phyloP scores from a whole-genome alignment of 2,797 vertebrate species.

The Crocodylus rhombifer region DNA sequence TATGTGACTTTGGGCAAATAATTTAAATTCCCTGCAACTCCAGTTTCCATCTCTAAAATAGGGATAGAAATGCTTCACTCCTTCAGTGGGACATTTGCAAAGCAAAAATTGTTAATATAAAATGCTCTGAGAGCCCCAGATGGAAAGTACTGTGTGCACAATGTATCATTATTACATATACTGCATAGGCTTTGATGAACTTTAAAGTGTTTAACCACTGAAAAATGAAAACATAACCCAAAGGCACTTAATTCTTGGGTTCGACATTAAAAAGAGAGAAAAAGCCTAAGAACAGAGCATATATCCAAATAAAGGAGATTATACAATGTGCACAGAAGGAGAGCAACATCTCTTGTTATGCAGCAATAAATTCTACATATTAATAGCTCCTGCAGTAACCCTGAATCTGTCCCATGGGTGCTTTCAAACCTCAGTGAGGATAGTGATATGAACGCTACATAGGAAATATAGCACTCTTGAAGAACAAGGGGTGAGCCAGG shows the following conservation, averaged over 20 bases:
- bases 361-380: conserved; percentile 24
- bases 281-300: conserved; percentile 29
- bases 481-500: conserved; percentile 29
- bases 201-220: background rate
- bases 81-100: background rate
- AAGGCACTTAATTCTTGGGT: background rate
- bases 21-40: background rate
- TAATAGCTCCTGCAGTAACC: conserved; percentile 48
- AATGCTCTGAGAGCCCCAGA: background rate
- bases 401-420: conserved; percentile 25
- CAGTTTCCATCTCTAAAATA: background rate
- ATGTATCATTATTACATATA: background rate
- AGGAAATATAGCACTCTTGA: conserved; percentile 37
- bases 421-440: conserved; percentile 62
- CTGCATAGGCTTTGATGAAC: background rate
- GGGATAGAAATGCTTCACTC: background rate
- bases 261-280: conserved; percentile 34
- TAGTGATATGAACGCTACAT: conserved; percentile 15
- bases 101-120: background rate
- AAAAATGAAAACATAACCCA: background rate
- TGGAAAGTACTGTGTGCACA: background rate
- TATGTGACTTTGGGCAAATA: background rate
- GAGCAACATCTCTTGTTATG: conserved; percentile 38
- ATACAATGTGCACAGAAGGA: conserved; percentile 13
- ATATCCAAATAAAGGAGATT: conserved; percentile 50